Evolutionary conservation across 2,113 vertebrate species (phyloP).

Genomic region (Cyprichromis sp.): DNA sequence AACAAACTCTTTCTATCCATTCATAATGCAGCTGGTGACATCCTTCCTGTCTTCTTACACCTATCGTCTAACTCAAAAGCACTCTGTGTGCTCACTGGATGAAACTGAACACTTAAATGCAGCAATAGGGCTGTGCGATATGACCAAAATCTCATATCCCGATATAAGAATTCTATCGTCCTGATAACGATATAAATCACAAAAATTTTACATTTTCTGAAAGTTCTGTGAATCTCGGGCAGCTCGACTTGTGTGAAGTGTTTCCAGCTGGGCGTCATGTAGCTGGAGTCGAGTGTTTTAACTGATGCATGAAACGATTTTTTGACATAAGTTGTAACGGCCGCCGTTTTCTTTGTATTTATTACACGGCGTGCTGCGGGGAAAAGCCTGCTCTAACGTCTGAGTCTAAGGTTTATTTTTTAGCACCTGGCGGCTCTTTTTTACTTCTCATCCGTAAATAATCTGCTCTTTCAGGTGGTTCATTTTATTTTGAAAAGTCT

Average conservation of each 20-base stretch:
- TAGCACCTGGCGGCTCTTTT: accelerated
- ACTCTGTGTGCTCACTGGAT: neutral
- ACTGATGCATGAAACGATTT: accelerated
- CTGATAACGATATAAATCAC: accelerated
- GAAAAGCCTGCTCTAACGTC: accelerated
- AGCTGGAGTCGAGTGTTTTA: neutral
- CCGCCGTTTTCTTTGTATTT: neutral
- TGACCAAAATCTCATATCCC: neutral
- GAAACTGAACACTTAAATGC: neutral
- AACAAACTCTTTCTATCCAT: neutral
- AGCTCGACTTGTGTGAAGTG: accelerated
- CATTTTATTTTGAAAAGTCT: too few species aligned
- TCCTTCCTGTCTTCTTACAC: neutral
- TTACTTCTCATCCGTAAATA: accelerated
- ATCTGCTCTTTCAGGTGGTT: accelerated
- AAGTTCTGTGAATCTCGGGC: accelerated
- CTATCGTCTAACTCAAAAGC: neutral
- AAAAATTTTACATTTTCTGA: accelerated
- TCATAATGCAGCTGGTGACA: neutral
- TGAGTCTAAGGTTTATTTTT: accelerated
- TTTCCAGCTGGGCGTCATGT: accelerated
- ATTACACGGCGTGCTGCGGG: neutral
- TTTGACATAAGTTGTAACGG: accelerated
- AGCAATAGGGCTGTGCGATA: neutral
- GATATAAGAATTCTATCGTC: neutral